Base-by-base conservation (phyloP, 2,888 invertebrate species). In the Xestobium rufovillosum region DNA sequence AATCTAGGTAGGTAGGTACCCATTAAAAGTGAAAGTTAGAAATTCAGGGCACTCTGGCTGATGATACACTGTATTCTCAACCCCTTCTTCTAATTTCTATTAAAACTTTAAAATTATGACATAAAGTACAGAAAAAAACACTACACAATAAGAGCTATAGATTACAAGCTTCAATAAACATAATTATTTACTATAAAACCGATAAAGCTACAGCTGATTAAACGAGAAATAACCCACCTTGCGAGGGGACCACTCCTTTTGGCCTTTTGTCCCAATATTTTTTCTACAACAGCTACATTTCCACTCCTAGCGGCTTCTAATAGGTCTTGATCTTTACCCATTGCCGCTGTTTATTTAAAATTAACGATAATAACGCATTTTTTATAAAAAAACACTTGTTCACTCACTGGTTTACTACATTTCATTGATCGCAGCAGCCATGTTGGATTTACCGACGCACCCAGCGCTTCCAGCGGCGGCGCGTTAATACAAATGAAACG, bases 241-340 rank as follows among this genome's bases (percentile, higher is more conserved):
- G 90, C 88, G 68, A 91, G 75, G 57, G 90, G 90, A 73, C 91
- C 91, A 75, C 86, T 87, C 76, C 88, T 83, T 76, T 86, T 89
- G 59, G 83, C 81, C 71, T 85, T 80, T 69, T 87, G 86, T 55
- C 78, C 80, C 56, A 94, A 73, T 61, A 94, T 84, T 74, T 90
- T 92, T 68, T 92, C 91, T 50, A 92, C 88, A 56, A 83, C 78
- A 52, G 78, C 75, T 58, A 83, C 77, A 69, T 94, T 89, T 63
- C 94, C 95, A 71, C 82, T 88, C 59, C 94, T 80, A 52, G 94
- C 90, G 55, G 92, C 95, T 65, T 95, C 94, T 67, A 95, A 75
- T 68, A 95, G 78, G 71, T 95, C 94, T 70, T 92, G 90, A 70
- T 95, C 94, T 71, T 91, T 91, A 65, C 94, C 94, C 92, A 95